Evolutionary conservation across 2,797 vertebrate genomes (phyloP), one percentile per base, ranked within the genome.

Genomic region (Notoglanidium macrostoma): DNA sequence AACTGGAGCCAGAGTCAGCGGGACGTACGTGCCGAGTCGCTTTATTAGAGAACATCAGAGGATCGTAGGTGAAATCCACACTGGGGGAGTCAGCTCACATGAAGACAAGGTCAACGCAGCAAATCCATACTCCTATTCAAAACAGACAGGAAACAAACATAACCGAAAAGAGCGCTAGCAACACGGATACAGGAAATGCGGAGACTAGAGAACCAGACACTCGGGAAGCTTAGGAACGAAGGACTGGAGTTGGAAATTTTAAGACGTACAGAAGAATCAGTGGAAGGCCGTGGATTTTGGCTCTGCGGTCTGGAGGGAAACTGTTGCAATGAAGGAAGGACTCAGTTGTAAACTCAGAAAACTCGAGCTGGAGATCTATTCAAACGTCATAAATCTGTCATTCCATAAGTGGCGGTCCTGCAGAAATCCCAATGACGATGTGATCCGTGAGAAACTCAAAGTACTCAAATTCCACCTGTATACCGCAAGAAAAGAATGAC

Each of bases 1-100:
- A 80, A 80, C 78, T 5, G 35, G 35, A 61, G 78, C 78, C 78
- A 80, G 78, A 80, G 55, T 44, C 78, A 61, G 78, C 3, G 35
- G 78, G 78, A 61, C 2, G 32, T 44, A 80, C 55, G 35, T 26
- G 35, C 11, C 19, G 21, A 80, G 32, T 61, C 55, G 21, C 78
- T 80, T 80, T 80, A 80, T 80, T 80, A 26, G 21, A 44, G 55
- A 80, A 80, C 35, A 80, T 80, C 78, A 80, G 55, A 80, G 55
- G 77, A 79, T 79, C 54, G 54, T 59, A 23, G 78, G 23, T n/a
- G 59, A 63, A 74, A 86, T n/a, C 76, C 54, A 40, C 21, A n/a
- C 78, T 26, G 55, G n/a, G 51, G 55, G 55, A 35, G 57, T 55
- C 76, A 55, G 55, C 55, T 59, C 55, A 61, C 78, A 44, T 61